phyloP scores from a whole-genome alignment of 2,113 vertebrate species.

The Poecile atricapillus region DNA sequence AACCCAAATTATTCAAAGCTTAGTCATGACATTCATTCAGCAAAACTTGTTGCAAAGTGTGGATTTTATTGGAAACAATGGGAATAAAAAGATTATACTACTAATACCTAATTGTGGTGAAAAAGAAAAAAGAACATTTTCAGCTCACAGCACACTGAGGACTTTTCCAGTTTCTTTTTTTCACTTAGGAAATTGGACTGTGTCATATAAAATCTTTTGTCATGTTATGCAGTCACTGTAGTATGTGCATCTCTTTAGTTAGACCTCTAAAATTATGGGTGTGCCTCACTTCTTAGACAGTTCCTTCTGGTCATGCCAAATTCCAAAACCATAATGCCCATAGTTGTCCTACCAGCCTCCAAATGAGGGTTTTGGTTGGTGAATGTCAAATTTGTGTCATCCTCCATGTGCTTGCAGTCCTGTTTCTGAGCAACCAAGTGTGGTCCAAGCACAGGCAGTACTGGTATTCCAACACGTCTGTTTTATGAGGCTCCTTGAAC shows the following conservation, averaged over 20 bases:
- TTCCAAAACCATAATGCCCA: not conserved
- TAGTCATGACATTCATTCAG: not conserved
- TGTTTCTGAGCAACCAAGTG: not conserved
- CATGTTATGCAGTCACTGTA: not conserved
- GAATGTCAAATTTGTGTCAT: not conserved
- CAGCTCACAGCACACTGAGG: not conserved
- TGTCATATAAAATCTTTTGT: not conserved
- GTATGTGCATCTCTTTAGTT: not conserved
- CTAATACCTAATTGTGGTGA: not conserved
- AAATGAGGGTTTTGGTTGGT: not conserved
- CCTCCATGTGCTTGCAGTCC: not conserved
- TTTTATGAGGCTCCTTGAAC: not conserved
- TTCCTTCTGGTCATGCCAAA: not conserved
- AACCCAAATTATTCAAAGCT: constrained; percentile 41
- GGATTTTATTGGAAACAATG: constrained; percentile 16
- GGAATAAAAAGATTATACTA: not conserved
- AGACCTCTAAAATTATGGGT: not conserved
- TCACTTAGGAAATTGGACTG: not conserved
- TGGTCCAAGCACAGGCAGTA: not conserved
- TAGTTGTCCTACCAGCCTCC: not conserved
- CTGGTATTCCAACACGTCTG: not conserved
- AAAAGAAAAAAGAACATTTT: not conserved
- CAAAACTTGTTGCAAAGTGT: not conserved
- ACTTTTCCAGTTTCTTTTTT: not conserved
- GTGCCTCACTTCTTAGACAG: not conserved